phyloP scores from a whole-genome alignment of 2,797 vertebrate species.

The Halcyon leucocephala region DNA sequence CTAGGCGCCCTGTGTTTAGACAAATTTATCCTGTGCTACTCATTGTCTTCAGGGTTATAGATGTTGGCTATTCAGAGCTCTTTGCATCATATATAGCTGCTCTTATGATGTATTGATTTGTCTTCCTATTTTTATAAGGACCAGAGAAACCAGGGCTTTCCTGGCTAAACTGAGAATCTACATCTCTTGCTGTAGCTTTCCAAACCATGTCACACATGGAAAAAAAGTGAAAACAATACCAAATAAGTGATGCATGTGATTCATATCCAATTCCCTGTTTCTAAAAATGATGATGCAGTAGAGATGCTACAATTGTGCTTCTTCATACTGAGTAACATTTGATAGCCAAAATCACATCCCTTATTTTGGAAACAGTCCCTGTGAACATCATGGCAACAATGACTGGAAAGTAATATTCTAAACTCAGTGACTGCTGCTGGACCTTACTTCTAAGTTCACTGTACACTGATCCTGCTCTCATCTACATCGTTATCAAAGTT shows the following conservation, averaged over 20 bases:
- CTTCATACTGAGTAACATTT: neutral
- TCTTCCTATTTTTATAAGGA: neutral
- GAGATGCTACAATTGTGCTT: neutral
- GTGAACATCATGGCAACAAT: neutral
- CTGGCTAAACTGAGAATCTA: neutral
- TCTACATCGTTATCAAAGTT: neutral
- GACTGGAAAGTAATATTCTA: neutral
- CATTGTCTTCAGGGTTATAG: neutral
- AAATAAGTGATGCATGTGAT: neutral
- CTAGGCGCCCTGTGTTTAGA: neutral
- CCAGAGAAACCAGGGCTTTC: neutral
- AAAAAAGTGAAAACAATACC: neutral
- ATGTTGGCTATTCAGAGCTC: neutral
- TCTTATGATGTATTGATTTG: neutral
- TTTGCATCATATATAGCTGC: neutral
- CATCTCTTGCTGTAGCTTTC: neutral
- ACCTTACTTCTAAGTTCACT: neutral
- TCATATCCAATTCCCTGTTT: neutral
- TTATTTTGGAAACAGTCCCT: neutral
- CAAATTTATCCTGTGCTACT: neutral
- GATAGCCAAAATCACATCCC: neutral
- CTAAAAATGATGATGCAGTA: neutral
- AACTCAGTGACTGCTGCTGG: neutral
- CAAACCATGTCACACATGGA: neutral
- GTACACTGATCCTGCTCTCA: accelerated